Conservation (phyloP, 2,888 invertebrate species). For the Hirtodrosophila duncani region DNA sequence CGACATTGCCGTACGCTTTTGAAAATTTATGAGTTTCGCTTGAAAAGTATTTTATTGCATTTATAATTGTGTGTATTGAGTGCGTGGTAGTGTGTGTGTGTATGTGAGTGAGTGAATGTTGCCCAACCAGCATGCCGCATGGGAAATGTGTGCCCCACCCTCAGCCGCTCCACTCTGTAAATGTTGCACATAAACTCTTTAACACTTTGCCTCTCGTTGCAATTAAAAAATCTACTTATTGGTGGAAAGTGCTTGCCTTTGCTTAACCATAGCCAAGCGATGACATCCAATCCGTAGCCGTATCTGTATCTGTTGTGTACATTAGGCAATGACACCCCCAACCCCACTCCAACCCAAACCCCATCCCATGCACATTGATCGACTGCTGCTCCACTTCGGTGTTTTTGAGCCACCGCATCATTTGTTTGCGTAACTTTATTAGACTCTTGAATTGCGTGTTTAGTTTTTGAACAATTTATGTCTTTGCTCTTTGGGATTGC, state of each 20-base stretch:
- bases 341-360: not conserved
- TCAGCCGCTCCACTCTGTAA: slow-evolving; percentile 43
- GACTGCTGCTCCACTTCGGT: slow-evolving; percentile 59
- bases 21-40: slow-evolving; percentile 75
- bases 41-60: slow-evolving; percentile 75
- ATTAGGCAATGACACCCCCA: slow-evolving; percentile 41
- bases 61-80: slow-evolving; percentile 63
- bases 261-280: slow-evolving; percentile 3
- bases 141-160: slow-evolving; percentile 49
- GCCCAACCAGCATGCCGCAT: too few relatives aligned
- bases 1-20: slow-evolving; percentile 58
- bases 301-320: slow-evolving; percentile 46
- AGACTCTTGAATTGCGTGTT: slow-evolving; percentile 70
- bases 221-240: slow-evolving; percentile 68
- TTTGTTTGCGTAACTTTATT: slow-evolving; percentile 75
- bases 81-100: slow-evolving; percentile 26
- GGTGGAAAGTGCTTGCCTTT: slow-evolving; percentile 42
- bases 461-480: slow-evolving; percentile 69
- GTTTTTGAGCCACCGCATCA: slow-evolving; percentile 66
- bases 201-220: slow-evolving; percentile 74
- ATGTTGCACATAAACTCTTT: slow-evolving; percentile 76
- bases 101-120: slow-evolving; percentile 29
- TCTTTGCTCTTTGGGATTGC: slow-evolving; percentile 27
- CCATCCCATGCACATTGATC: slow-evolving; percentile 8
- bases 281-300: too few relatives aligned